Conservation (phyloP, 2,888 invertebrate genomes). For the Ormyrus labotus region DNA sequence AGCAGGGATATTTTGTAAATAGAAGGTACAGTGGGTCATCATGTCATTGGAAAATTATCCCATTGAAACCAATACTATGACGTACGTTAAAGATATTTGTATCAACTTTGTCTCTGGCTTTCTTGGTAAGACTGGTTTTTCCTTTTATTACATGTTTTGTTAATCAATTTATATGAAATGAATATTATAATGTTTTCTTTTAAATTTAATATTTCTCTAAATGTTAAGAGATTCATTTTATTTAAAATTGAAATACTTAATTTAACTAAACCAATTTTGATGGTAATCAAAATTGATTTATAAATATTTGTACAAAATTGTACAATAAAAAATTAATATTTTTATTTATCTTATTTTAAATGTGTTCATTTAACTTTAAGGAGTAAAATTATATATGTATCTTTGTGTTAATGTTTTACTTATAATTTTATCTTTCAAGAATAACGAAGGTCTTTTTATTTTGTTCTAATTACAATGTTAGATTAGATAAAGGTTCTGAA, state of each 20-base stretch:
- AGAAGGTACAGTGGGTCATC: neutral
- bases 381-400: too few species aligned
- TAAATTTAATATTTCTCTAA: neutral
- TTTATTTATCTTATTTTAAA: neutral
- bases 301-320: too few species aligned
- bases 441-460: neutral
- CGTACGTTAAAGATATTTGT: conserved; percentile 80
- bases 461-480: conserved; percentile 12
- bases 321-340: neutral
- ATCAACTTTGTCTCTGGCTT: conserved; percentile 91
- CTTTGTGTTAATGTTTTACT: neutral
- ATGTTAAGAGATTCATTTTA: too few species aligned
- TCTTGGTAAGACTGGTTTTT: conserved; percentile 79
- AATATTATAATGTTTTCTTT: conserved; percentile 5
- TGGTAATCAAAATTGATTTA: too few species aligned
- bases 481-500: conserved; percentile 16
- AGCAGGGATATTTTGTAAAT: neutral
- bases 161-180: too few species aligned
- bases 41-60: conserved; percentile 36
- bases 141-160: too few species aligned
- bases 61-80: conserved; percentile 59
- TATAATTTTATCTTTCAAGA: neutral
- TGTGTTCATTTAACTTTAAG: too few species aligned
- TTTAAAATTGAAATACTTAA: too few species aligned
- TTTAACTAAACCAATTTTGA: too few species aligned